Base-by-base conservation (phyloP, 2,888 invertebrate genomes). In the Drosophila prolongata region DNA sequence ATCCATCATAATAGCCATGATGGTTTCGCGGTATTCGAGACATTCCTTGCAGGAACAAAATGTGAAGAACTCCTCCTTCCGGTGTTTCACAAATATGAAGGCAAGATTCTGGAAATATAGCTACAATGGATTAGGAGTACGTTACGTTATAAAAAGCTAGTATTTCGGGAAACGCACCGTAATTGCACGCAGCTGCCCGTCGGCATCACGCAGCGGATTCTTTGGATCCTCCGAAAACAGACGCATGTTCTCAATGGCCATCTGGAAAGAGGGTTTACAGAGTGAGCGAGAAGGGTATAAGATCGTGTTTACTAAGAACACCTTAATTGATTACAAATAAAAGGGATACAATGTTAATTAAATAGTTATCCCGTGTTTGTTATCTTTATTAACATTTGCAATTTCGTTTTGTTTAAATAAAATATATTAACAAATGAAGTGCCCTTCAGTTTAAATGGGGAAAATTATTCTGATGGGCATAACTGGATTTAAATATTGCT, bases 21-120 rank as follows among this genome's bases (percentile, higher is more conserved):
- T 90, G 56, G 90, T 87, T 83, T 92, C 91, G 42, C 92, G 91
- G 81, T 92, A 92, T 78, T 91, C 89, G 76, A 92, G 80, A 79
- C 92, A 92, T 74, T 90, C 86, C 75, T 89, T 89, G 75, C 92
- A 92, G 73, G 90, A 88, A 77, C 92, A 92, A 83, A 91, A 90
- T 70, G 91, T 90, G 55, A 90, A 91, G 74, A 92, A 92, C 69
- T 92, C 91, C 50, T 91, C 88, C 62, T 85, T 86, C 38, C 79
- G 83, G 71, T 92, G 91, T 49, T 90, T 91, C 8, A 91, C 90
- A 76, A 84, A 84, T 65, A 91, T 90, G 72, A 90, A 82, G 71
- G 90, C 86, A 79, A 90, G 84, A 80, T 91, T 90, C 91, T 91
- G 75, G 30, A 87, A 79, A 86, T 82, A 82, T 47, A 82, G 88